These are phyloP conservation scores for Phylloscopus trochiloides DNA, from an alignment of 2,113 vertebrate genomes.

Conservation along the genomic window DNA sequence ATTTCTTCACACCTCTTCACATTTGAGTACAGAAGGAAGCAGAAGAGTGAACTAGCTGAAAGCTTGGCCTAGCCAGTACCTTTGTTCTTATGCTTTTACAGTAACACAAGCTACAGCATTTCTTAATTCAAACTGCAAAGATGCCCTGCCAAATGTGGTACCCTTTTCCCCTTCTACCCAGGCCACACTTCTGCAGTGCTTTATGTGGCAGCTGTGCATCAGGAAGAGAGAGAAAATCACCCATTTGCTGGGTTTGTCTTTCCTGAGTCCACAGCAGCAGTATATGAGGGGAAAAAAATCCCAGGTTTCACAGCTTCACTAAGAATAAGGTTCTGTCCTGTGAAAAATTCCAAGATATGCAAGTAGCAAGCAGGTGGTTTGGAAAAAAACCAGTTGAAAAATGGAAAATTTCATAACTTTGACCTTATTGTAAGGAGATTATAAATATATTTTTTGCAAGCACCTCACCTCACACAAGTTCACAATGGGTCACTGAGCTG, in stretches of 20 bases:
- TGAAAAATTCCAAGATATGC: not conserved
- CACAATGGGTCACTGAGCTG: not conserved
- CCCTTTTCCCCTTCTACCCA: not conserved
- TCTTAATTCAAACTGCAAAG: not conserved
- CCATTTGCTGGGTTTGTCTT: not conserved
- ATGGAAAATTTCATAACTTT: not conserved
- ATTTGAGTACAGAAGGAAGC: not conserved
- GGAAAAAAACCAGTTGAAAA: not conserved
- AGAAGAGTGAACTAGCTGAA: not conserved
- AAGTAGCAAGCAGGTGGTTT: not conserved
- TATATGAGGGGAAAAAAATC: accelerated
- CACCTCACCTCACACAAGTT: not conserved
- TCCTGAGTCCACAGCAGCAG: not conserved
- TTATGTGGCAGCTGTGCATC: not conserved
- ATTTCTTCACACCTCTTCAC: not conserved
- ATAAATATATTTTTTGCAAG: not conserved
- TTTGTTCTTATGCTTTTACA: not conserved
- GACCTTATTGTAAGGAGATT: not conserved
- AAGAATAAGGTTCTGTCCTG: not conserved
- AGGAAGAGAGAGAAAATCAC: not conserved
- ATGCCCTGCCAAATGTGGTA: not conserved
- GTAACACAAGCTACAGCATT: not conserved
- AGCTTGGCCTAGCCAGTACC: not conserved
- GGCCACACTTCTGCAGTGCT: not conserved
- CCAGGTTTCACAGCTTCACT: not conserved